Evolutionary conservation across 1,140 invertebrate species (phyloP).

Genomic region (Colletes latitarsis): DNA sequence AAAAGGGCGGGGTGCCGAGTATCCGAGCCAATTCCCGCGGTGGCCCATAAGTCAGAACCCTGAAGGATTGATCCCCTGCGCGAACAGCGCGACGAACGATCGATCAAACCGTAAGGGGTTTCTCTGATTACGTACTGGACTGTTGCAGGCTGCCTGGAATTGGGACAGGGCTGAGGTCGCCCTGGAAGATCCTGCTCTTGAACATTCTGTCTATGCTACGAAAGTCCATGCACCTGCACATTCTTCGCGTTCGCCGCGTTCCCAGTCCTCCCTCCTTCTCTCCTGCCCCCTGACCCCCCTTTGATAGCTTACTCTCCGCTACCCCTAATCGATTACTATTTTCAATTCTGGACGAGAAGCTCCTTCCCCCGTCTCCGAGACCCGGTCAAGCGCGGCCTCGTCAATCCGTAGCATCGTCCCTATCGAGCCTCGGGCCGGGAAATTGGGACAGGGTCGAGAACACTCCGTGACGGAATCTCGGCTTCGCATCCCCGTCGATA

Average conservation of each 20-base stretch:
- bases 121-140: conserved; percentile 68
- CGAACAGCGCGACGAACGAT: conserved; percentile 45
- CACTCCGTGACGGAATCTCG: conserved; percentile 20
- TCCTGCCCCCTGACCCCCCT: neutral
- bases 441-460: conserved; percentile 53
- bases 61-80: conserved; percentile 46
- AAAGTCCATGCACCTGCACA: conserved; percentile 59
- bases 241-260: neutral
- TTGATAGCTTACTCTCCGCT: no score
- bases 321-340: neutral
- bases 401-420: conserved; percentile 6
- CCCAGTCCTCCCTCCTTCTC: no score
- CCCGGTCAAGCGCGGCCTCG: neutral
- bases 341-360: neutral
- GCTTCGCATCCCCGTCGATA: conserved; percentile 16
- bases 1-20: neutral
- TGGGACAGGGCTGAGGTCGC: conserved; percentile 73
- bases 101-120: conserved; percentile 39
- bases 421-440: conserved; percentile 14
- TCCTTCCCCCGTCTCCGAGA: neutral
- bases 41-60: neutral
- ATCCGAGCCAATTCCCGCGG: neutral
- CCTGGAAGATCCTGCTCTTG: conserved; percentile 76
- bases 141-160: conserved; percentile 71
- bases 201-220: conserved; percentile 71